Conservation (phyloP, 2,113 vertebrate species). For the Oreotrochilus melanogaster region DNA sequence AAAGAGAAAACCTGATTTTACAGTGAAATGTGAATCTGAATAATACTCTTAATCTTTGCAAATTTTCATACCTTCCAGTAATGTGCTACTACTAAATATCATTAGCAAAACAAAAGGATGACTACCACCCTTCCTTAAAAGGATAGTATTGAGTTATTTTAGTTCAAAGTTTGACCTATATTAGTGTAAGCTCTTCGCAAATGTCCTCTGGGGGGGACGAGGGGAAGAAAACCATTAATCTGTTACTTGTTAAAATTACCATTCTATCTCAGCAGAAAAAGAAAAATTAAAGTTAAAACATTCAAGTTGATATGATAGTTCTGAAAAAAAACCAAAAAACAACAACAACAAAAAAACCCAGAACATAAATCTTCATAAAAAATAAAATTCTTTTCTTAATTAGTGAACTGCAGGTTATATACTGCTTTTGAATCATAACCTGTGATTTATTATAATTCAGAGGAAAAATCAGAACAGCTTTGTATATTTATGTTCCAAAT, state of each 20-base stretch:
- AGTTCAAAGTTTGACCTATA: not conserved
- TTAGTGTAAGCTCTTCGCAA: conserved; percentile 14
- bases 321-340: not conserved
- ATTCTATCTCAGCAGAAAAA: not conserved
- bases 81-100: not conserved
- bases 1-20: not conserved
- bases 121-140: not conserved
- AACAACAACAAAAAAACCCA: too few species aligned
- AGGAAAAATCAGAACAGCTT: not conserved
- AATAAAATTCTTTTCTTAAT: not conserved
- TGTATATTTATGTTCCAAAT: not conserved
- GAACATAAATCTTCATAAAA: not conserved
- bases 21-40: not conserved
- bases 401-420: not conserved
- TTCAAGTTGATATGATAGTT: not conserved
- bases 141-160: not conserved
- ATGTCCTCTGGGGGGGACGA: not conserved
- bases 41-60: not conserved
- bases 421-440: not conserved
- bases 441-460: not conserved
- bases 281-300: not conserved
- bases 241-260: not conserved
- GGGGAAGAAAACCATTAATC: not conserved
- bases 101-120: conserved; percentile 29
- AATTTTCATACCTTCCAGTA: conserved; percentile 14